Conservation (phyloP, 2,888 invertebrate species). For the Drosophila macrospina region DNA sequence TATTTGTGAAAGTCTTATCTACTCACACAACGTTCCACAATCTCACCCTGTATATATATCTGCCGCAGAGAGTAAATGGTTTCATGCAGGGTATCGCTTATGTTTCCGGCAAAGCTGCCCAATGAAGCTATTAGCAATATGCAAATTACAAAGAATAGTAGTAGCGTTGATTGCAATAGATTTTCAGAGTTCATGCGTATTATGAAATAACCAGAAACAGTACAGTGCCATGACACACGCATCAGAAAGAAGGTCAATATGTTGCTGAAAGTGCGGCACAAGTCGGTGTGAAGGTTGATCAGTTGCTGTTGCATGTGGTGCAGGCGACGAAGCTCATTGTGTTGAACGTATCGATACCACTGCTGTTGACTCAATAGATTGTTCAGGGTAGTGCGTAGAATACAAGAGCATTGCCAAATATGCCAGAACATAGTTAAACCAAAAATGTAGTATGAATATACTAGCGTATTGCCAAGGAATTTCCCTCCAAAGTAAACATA, state of each 20-base stretch:
- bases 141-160: neutral
- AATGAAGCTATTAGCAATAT: neutral
- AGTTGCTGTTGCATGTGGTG: constrained; percentile 2
- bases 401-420: neutral
- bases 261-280: constrained; percentile 2
- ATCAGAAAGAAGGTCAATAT: constrained; percentile 2
- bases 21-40: constrained; percentile 3
- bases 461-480: neutral
- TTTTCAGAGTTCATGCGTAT: constrained; percentile 1
- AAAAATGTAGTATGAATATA: neutral
- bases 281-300: neutral
- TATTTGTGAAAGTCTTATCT: too few relatives aligned
- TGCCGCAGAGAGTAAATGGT: neutral
- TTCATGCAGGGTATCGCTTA: neutral
- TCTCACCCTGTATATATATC: neutral
- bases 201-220: neutral
- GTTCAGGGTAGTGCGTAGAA: neutral
- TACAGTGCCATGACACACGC: neutral
- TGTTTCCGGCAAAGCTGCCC: neutral
- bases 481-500: neutral
- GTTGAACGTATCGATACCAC: too few relatives aligned
- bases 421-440: neutral
- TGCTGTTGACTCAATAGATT: neutral
- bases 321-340: constrained; percentile 1
- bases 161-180: neutral